Percentiles rank a stretch among this genome's conserved stretches.
Evolutionary conservation across 2,113 vertebrate species (phyloP).

Genomic region (Amphiprion ocellaris): DNA sequence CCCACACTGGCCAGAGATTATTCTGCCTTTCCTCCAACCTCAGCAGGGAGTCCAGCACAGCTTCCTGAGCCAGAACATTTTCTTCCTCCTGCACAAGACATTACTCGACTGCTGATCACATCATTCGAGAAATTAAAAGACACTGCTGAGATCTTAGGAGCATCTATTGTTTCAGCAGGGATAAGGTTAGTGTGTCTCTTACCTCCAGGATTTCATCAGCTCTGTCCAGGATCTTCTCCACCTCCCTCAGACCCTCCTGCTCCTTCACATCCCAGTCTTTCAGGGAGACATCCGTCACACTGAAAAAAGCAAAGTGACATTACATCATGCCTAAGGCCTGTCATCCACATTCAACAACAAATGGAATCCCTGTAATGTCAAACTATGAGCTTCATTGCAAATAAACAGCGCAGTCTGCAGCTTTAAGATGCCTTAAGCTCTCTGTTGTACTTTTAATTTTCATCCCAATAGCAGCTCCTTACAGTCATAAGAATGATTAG

Average conservation of each 20-base stretch:
- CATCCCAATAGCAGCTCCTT: too few relatives aligned
- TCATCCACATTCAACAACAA: not conserved
- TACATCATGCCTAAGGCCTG: not conserved
- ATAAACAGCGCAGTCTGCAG: too few relatives aligned
- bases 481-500: too few relatives aligned
- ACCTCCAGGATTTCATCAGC: conserved; percentile 82
- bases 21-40: conserved; percentile 40
- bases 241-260: conserved; percentile 76
- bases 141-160: too few relatives aligned
- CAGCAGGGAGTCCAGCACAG: conserved; percentile 77
- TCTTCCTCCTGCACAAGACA: conserved; percentile 80
- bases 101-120: not conserved
- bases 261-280: conserved; percentile 82
- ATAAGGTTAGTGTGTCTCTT: not conserved
- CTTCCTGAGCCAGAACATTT: conserved; percentile 79
- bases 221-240: conserved; percentile 75
- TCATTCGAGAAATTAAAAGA: too few relatives aligned
- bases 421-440: too few relatives aligned
- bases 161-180: too few relatives aligned
- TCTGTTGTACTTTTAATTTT: too few relatives aligned
- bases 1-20: conserved; percentile 62
- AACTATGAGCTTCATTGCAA: too few relatives aligned
- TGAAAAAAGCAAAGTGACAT: not conserved
- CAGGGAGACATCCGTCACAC: conserved; percentile 38
- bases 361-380: too few relatives aligned